phyloP scores from a whole-genome alignment of 2,888 invertebrate species.

The Microctonus aethiopoides region DNA sequence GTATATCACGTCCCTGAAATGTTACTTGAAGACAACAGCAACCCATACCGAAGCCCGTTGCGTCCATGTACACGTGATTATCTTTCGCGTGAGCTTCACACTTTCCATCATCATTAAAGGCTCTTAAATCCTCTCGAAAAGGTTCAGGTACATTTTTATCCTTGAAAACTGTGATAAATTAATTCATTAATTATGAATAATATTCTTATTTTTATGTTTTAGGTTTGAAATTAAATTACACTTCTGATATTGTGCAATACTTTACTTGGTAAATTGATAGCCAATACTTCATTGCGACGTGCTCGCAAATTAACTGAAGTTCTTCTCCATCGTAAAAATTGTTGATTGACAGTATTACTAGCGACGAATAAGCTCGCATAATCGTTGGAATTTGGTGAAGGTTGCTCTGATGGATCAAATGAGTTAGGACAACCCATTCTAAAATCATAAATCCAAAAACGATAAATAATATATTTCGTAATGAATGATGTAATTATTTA shows the following conservation, averaged over 20 bases:
- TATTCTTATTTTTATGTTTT: background rate
- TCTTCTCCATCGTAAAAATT: conserved; percentile 94
- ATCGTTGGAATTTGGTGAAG: conserved; percentile 78
- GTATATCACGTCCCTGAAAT: conserved; percentile 96
- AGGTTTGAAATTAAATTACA: no score
- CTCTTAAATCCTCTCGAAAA: conserved; percentile 73
- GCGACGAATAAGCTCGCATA: conserved; percentile 92
- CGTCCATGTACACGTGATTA: conserved; percentile 96
- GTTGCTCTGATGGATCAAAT: conserved; percentile 81
- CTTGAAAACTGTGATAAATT: conserved; percentile 76
- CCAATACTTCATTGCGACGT: conserved; percentile 92
- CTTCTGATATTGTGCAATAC: no score
- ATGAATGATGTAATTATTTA: conserved; percentile 57
- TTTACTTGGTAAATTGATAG: conserved; percentile 93
- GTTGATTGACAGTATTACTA: conserved; percentile 90
- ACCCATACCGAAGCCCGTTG: conserved; percentile 99
- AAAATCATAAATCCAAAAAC: conserved; percentile 50
- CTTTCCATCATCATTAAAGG: conserved; percentile 74
- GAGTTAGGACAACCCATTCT: conserved; percentile 90
- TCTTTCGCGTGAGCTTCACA: conserved; percentile 76
- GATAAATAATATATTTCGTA: background rate
- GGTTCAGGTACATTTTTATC: conserved; percentile 89
- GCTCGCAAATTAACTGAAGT: conserved; percentile 91
- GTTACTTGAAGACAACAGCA: conserved; percentile 96
- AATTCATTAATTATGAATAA: background rate